Evolutionary conservation across 2,113 vertebrate species (phyloP), one percentile per base, ranked within the genome.

Genomic region (Paramormyrops kingsleyae): DNA sequence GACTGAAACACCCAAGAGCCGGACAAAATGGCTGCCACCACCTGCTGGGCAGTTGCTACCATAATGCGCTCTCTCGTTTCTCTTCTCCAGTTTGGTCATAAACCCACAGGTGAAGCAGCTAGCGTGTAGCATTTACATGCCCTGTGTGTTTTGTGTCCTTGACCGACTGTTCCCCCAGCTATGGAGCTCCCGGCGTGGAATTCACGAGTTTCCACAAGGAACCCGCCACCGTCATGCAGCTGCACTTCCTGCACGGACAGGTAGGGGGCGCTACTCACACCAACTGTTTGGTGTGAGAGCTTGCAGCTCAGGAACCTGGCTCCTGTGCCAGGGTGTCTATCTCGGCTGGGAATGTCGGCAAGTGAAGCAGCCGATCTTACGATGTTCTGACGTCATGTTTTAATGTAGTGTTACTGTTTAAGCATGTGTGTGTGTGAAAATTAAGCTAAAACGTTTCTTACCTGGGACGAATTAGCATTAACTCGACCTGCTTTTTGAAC

Each of bases 181-280:
- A 97, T 0, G 96, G 97, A 0, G 93, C 96, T 0, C 96, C 97
- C 0, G 96, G 96, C 0, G 97, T 97, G 94, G 97, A 97, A 90
- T 96, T 97, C 88, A 96, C 96, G 0, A 96, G 96, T 4, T 88
- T 96, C 44, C 96, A 97, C 93, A 95, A 90, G 35, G 96, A 97
- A n/a, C 92, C 91, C 0, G 95, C 96, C 87, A 96, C 96, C 0
- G 94, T 97, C 91, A 97, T 95, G 24, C 97, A 97, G 93, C 94
- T 97, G 92, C 96, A 97, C 91, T 97, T 97, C 90, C 91, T 97
- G 13, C 94, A 94, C 0, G 96, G 96, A 53, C 97, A 97, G 97
- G 97, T 97, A 92, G 13, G 62, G 62, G 62, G 88, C 46, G 7
- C 62, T 10, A 4, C 10, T 56, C 24, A 0, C 49, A 6, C n/a